Evolutionary conservation across 2,797 vertebrate species (phyloP).

Genomic region (Anguilla marmorata): DNA sequence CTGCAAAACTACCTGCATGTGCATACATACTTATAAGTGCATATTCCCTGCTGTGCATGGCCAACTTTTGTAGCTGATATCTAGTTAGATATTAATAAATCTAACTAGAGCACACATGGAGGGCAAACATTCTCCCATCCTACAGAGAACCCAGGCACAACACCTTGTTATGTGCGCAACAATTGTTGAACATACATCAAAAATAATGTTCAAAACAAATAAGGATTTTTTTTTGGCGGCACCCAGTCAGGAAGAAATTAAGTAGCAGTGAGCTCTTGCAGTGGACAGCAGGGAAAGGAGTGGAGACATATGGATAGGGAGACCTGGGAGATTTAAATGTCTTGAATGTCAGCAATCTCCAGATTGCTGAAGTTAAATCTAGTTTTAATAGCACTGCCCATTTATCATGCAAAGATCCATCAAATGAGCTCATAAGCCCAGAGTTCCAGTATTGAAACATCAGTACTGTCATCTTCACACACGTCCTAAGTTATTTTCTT

Average conservation of each 20-base stretch:
- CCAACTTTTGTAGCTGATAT: neutral
- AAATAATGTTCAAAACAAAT: neutral
- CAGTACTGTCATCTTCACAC: neutral
- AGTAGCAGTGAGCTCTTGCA: neutral
- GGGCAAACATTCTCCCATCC: neutral
- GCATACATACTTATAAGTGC: neutral
- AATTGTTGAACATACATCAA: neutral
- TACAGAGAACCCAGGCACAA: neutral
- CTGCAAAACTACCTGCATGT: neutral
- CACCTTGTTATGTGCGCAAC: neutral
- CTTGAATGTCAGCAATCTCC: neutral
- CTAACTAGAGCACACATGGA: neutral
- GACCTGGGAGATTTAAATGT: neutral
- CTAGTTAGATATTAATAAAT: neutral
- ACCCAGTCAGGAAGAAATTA: neutral
- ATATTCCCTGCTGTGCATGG: neutral
- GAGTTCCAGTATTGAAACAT: neutral
- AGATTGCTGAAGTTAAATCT: neutral
- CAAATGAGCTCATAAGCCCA: neutral
- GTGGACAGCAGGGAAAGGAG: neutral
- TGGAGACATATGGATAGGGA: neutral
- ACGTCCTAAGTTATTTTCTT: neutral
- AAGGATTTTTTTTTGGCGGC: neutral
- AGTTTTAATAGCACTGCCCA: neutral
- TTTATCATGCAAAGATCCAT: neutral